These are phyloP conservation scores for Aphelinus certus DNA, from an alignment of 1,140 invertebrate species.

Conservation along the genomic window DNA sequence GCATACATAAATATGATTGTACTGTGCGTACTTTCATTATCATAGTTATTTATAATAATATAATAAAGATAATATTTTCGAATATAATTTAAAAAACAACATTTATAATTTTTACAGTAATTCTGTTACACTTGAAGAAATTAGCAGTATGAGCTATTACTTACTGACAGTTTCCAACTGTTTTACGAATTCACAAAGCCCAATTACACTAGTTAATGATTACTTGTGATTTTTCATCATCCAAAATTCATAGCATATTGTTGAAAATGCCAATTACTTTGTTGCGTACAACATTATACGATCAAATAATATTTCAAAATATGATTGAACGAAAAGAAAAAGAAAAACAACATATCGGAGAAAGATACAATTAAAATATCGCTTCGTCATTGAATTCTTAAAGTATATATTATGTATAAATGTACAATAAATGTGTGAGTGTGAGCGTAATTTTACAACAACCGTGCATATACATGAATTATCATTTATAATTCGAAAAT, in stretches of 20 bases:
- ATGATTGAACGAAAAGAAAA: slow-evolving; percentile 14
- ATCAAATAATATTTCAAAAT: slow-evolving; percentile 8
- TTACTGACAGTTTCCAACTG: too few relatives aligned
- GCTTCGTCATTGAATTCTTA: slow-evolving; percentile 35
- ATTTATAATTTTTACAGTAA: slow-evolving; percentile 7
- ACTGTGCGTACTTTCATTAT: not conserved
- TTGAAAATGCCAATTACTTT: too few relatives aligned
- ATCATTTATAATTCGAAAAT: not conserved
- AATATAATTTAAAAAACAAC: too few relatives aligned
- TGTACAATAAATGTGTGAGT: slow-evolving; percentile 35
- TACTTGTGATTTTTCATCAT: too few relatives aligned
- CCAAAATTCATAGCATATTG: too few relatives aligned
- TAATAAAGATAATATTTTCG: slow-evolving; percentile 19
- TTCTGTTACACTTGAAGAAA: too few relatives aligned
- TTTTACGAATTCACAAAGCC: too few relatives aligned
- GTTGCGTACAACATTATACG: not conserved
- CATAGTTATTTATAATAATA: slow-evolving; percentile 12
- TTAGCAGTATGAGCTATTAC: too few relatives aligned
- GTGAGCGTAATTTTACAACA: slow-evolving; percentile 21
- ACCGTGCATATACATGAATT: not conserved
- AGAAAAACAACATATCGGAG: slow-evolving; percentile 22
- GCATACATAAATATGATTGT: slow-evolving; percentile 28
- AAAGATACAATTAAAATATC: slow-evolving; percentile 25
- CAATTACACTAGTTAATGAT: too few relatives aligned
- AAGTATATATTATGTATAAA: slow-evolving; percentile 28